These are phyloP conservation scores for Ennomos quercinarius DNA, from an alignment of 2,888 invertebrate species.

Conservation along the genomic window DNA sequence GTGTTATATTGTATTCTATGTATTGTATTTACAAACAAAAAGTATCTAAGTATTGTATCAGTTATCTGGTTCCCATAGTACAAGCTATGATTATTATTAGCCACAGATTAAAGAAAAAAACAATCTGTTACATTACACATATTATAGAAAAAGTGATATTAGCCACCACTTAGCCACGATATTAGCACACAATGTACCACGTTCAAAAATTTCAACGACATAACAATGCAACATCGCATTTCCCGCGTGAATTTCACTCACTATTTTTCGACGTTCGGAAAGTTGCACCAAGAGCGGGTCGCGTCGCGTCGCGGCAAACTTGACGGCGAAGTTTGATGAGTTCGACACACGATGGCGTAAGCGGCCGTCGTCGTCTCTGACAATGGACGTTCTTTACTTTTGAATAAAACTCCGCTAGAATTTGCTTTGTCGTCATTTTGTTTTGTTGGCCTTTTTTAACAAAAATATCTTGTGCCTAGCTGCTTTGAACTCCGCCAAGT, in stretches of 20 bases:
- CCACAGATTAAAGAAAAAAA: no score
- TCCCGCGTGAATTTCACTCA: slow-evolving; percentile 46
- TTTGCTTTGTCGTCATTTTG: slow-evolving; percentile 54
- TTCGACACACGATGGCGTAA: slow-evolving; percentile 67
- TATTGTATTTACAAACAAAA: no score
- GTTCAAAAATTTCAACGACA: slow-evolving; percentile 27
- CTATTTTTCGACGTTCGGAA: slow-evolving; percentile 58
- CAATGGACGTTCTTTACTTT: slow-evolving; percentile 61
- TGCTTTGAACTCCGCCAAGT: slow-evolving; percentile 44
- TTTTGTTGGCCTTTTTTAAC: slow-evolving; percentile 40
- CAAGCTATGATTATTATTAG: no score
- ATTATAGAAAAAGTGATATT: no score
- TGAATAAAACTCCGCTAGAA: slow-evolving; percentile 56
- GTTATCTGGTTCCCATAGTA: no score
- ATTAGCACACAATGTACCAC: neutral
- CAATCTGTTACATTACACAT: no score
- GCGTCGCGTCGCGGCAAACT: slow-evolving; percentile 46
- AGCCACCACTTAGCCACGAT: no score
- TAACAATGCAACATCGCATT: slow-evolving; percentile 34
- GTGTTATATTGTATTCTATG: no score
- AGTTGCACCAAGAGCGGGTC: slow-evolving; percentile 48
- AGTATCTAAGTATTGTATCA: no score
- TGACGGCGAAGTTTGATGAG: slow-evolving; percentile 69
- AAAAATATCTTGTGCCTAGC: slow-evolving; percentile 36
- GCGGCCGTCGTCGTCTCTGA: slow-evolving; percentile 58